Evolutionary conservation across 1,140 invertebrate genomes (phyloP), one percentile per base, ranked within the genome.

Genomic region (Agraylea sexmaculata): DNA sequence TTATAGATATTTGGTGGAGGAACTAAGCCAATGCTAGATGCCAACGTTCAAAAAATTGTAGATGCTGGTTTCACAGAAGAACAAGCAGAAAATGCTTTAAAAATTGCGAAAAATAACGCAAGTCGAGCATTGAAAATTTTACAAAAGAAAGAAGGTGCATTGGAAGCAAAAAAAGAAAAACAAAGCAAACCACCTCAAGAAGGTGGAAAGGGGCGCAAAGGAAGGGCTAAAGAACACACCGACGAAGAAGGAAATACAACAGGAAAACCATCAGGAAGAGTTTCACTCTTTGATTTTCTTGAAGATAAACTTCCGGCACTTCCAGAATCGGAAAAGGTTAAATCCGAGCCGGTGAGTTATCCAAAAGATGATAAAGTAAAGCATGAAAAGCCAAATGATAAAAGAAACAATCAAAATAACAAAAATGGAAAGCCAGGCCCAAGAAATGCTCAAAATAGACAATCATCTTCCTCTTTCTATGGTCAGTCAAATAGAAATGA

Each of bases 231-330:
- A 43, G 65, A 69, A 5, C 46, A 45, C 33, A 72, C 69, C 43
- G 79, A 75, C 52, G 72, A 77, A 50, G 68, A 70, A 39, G 70
- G 69, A 38, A 69, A 71, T 31, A 54, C 55, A 25, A 68, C 69
- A 3, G 60, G 72, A 15, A 88, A 86, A 60, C 85, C 86, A 2
- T 83, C 81, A 38, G 84, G 80, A 13, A 86, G 82, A 57, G 77
- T 87, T 1, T 88, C 84, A 1, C 60, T 91, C 2, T 90, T 90
- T 64, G 85, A 87, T 59, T 92, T 88, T 55, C 65, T 91, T 3
- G 83, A 87, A 56, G 78, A 83, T 49, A 87, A 87, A 65, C 63
- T 90, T 16, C 80, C 80, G 31, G 64, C 74, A 41, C 69, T 75
- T 17, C 56, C 61, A 41, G 64, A 66, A 37, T 61, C 55, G 30